Percentiles rank a stretch among this genome's conserved stretches.
Conservation (phyloP, 2,888 invertebrate genomes). For the Parasteatoda lunata region DNA sequence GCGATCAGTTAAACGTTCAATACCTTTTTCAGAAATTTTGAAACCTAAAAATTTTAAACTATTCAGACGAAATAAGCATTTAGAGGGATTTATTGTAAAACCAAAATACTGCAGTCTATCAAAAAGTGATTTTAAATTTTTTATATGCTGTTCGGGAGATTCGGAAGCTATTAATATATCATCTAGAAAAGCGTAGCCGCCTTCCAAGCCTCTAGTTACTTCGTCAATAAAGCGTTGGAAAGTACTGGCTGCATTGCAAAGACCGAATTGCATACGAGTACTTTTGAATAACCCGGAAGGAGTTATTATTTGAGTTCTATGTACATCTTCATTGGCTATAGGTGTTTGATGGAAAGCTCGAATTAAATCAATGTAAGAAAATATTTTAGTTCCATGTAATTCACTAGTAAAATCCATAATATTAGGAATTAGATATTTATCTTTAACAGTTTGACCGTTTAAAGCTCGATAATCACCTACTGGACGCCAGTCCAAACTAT, state of each 20-base stretch:
- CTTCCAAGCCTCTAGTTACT: too few species aligned
- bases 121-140: too few species aligned
- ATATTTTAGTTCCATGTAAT: too few species aligned
- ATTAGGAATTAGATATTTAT: neutral
- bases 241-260: constrained; percentile 11
- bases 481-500: neutral
- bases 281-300: constrained; percentile 1
- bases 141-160: too few species aligned
- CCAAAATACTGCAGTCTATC: too few species aligned
- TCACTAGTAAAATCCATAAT: too few species aligned
- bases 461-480: constrained; percentile 3
- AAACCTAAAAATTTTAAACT: neutral
- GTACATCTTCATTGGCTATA: neutral
- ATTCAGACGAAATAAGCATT: neutral
- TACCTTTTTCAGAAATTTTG: neutral
- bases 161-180: too few species aligned
- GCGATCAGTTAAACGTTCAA: neutral
- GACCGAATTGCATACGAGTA: constrained; percentile 31
- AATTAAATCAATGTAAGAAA: too few species aligned
- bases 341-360: neutral
- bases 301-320: neutral
- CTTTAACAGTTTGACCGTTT: neutral
- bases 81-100: neutral
- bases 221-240: too few species aligned
- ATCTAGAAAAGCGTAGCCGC: too few species aligned